Evolutionary conservation across 2,113 vertebrate genomes (phyloP), one percentile per base, ranked within the genome.

Genomic region (Nesoenas mayeri): DNA sequence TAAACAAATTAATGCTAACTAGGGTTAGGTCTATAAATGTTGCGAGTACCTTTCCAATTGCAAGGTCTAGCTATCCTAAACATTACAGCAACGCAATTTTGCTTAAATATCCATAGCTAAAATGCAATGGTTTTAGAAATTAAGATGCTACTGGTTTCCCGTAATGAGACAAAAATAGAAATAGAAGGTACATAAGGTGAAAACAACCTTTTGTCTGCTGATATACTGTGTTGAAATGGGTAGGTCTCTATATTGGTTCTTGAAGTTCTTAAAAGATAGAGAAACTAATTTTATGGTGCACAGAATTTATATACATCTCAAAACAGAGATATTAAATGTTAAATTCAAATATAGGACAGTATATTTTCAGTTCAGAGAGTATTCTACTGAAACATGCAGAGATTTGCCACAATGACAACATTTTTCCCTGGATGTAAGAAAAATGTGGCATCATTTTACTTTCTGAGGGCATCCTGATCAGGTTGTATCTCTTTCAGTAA

Each of bases 1-100:
- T 56, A 95, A 42, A 66, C 75, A 85, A 93, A 93, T 86, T 83
- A 83, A 69, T 69, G 54, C 31, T 92, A 83, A 92, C 70, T 73
- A 84, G n/a, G 14, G 10, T 34, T 34, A 78, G 61, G 1, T 38
- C 58, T 78, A 29, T n/a, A 61, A 40, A 25, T 28, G 32, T 9
- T 56, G 5, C n/a, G 67, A 75, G 28, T 29, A 60, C 44, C 66
- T 92, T 85, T 56, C 48, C 22, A 51, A 11, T 18, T 58, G 19
- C 34, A 36, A 62, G 7, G 42, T 44, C 22, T 15, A 70, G 60
- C 22, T 44, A 56, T 5, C 19, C 20, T 48, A 64, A 36, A 29
- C 60, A 64, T 17, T 22, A 58, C 42, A 53, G 57, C 31, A 67
- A 48, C 48, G 44, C 16, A 77, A 15, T 17, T 12, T 29, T 70